These are phyloP conservation scores for Tetraodon nigroviridis DNA, from an alignment of 2,113 vertebrate species.

Conservation along the genomic window DNA sequence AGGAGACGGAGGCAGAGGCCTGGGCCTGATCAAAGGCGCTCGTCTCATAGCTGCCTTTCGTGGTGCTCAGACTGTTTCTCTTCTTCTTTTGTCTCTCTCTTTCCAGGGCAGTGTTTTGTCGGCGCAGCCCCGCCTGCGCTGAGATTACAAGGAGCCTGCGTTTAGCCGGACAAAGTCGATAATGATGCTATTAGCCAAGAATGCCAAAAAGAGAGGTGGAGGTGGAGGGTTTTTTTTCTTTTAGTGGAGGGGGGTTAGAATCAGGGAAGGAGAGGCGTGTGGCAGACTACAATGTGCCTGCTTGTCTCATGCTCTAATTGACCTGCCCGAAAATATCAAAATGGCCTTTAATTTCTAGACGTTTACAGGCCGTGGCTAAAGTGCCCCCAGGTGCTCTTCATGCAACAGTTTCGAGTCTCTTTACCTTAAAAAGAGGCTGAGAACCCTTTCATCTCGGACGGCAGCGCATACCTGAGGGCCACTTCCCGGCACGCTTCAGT, in stretches of 20 bases:
- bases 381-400: constrained; percentile 20
- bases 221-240: constrained; percentile 32
- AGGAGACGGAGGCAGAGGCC: constrained; percentile 35
- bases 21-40: constrained; percentile 63
- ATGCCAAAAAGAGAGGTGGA: constrained; percentile 64
- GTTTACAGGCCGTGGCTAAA: constrained; percentile 18
- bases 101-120: constrained; percentile 43
- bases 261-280: constrained; percentile 46
- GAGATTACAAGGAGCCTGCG: constrained; percentile 72
- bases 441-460: constrained; percentile 37
- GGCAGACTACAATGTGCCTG: constrained; percentile 46
- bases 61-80: constrained; percentile 18
- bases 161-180: constrained; percentile 68
- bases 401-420: constrained; percentile 21
- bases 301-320: constrained; percentile 54
- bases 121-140: constrained; percentile 40
- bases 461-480: constrained; percentile 32
- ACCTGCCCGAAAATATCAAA: constrained; percentile 52
- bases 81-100: constrained; percentile 47
- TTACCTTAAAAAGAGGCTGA: constrained; percentile 42
- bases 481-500: constrained; percentile 4
- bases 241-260: constrained; percentile 7
- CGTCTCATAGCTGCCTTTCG: constrained; percentile 38
- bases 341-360: constrained; percentile 60
- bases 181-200: constrained; percentile 77